Evolutionary conservation across 1,140 invertebrate species (phyloP), one percentile per base, ranked within the genome.

Genomic region (Ridgeia piscesae): DNA sequence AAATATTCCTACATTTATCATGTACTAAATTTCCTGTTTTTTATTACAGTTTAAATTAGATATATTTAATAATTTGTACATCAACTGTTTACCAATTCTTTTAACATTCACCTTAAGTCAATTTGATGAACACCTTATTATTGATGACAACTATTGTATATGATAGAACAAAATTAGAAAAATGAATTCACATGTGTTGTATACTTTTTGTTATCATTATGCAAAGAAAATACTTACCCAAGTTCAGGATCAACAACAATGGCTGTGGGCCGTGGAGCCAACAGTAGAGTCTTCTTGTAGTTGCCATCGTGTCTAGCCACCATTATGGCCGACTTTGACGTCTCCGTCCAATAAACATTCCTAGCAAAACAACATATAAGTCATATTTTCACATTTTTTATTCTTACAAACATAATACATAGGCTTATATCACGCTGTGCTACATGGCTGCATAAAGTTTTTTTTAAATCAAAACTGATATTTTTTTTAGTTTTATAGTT

Each of bases 281-380:
- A 8, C 48, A 35, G 91, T 42, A 48, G 34, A 14, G 50, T 58
- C 35, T 35, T 33, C 35, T 35, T 35, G 91, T 91, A 35, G 35
- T 91, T 42, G 1, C 35, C 91, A 91, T 33, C 91, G 48, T 91
- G 35, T 35, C 35, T 35, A 42, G 35, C 14, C 31, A 48, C 50
- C 35, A 58, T 35, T 48, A 91, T 33, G 50, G 33, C 35, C 27
- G 50, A 33, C 35, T 33, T n/a, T 0, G 8, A n/a, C 1, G 91
- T 91, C n/a, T 91, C 91, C 31, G 91, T 91, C 91, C 91, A 91
- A n/a, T 91, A 91, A 2, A 91, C 35, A 48, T 91, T 91, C 35
- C 91, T 91, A 33, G 17, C 17, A 77, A 77, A 77, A 77, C 58
- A 42, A 11, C 42, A 42, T 42, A 42, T 42, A 42, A 42, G 4